These are phyloP conservation scores for Gordius sp. DNA, from an alignment of 2,888 invertebrate genomes.

Conservation along the genomic window DNA sequence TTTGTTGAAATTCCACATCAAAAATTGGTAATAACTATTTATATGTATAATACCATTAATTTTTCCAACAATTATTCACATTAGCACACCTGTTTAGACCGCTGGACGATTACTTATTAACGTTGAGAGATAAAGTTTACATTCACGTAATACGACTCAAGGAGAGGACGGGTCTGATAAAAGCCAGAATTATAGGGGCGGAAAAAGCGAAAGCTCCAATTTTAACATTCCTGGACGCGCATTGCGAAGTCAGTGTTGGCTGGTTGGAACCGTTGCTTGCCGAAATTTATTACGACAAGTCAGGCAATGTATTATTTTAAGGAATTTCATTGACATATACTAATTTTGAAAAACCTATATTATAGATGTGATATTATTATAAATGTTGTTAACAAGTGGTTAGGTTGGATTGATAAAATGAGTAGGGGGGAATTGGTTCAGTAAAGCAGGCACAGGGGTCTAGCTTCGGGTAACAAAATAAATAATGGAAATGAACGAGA, in stretches of 20 bases:
- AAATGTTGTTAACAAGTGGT: too few relatives aligned
- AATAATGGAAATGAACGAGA: too few relatives aligned
- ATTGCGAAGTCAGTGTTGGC: conserved; percentile 85
- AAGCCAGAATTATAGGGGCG: conserved; percentile 73
- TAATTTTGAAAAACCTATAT: neutral
- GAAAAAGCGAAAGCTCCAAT: conserved; percentile 66
- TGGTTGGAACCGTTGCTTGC: conserved; percentile 81
- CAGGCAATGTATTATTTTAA: conserved; percentile 20
- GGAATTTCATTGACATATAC: neutral
- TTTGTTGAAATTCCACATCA: too few relatives aligned
- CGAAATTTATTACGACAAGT: conserved; percentile 60
- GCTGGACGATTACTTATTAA: conserved; percentile 24
- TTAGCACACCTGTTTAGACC: conserved; percentile 24
- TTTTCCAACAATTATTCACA: conserved; percentile 18
- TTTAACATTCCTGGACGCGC: conserved; percentile 80
- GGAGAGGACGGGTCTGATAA: conserved; percentile 72
- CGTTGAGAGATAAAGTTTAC: conserved; percentile 24
- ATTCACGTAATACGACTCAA: conserved; percentile 30
- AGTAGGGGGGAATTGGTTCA: too few relatives aligned
- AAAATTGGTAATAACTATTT: too few relatives aligned
- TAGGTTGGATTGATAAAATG: too few relatives aligned
- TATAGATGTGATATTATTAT: neutral
- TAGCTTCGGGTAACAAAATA: too few relatives aligned
- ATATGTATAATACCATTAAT: too few relatives aligned
- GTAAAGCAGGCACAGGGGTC: too few relatives aligned